Conservation (phyloP, 2,888 invertebrate genomes). For the Ophion costatus region DNA sequence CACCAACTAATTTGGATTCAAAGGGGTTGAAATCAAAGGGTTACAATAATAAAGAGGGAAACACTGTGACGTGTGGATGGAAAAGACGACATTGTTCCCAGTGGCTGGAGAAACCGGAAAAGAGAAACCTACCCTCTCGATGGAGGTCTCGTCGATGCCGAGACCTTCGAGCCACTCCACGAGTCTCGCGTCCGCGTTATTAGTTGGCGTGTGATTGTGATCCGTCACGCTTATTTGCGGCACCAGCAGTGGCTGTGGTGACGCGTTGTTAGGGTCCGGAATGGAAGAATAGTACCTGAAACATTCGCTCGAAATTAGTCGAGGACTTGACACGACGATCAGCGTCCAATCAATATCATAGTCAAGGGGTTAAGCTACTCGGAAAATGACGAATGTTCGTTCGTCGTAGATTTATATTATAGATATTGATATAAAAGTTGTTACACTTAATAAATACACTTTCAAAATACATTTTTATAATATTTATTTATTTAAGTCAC, state of each 20-base stretch:
- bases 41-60: neutral
- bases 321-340: neutral
- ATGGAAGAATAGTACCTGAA: conserved; percentile 74
- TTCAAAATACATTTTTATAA: too few species aligned
- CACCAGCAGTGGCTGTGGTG: conserved; percentile 72
- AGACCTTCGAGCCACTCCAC: conserved; percentile 90
- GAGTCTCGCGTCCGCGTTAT: conserved; percentile 85
- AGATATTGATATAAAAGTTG: too few species aligned
- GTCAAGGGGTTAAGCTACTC: too few species aligned
- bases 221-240: conserved; percentile 80
- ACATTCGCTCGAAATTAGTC: neutral
- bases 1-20: neutral
- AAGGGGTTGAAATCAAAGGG: neutral
- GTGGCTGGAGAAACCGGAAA: neutral
- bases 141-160: conserved; percentile 88
- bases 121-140: conserved; percentile 85
- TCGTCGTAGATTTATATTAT: too few species aligned
- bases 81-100: neutral
- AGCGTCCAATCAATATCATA: neutral
- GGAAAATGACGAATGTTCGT: too few species aligned
- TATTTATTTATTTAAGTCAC: too few species aligned
- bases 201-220: conserved; percentile 70
- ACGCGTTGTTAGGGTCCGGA: conserved; percentile 66
- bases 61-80: neutral
- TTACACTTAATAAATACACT: too few species aligned